Evolutionary conservation across 2,797 vertebrate species (phyloP), one percentile per base, ranked within the genome.

Genomic region (Choloepus didactylus): DNA sequence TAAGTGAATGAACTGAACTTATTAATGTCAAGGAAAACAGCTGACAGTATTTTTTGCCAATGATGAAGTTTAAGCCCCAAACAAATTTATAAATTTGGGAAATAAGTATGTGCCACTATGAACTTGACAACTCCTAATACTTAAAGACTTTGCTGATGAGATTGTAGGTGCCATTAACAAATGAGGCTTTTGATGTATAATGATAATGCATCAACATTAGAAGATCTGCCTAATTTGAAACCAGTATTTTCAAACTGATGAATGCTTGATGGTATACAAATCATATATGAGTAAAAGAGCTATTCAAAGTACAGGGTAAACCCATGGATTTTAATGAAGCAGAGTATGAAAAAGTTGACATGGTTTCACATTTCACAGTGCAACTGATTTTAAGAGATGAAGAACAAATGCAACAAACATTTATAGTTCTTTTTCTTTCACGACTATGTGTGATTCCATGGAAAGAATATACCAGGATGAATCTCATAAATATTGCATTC

Each of bases 331-430:
- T 49, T 35, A 91, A 38, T 21, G 41, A 91, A 29, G n/a, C 14
- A 83, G 59, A 25, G 14, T 29, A 46, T 19, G 35, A 31, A 60
- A 75, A 76, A 25, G 56, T 11, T 38, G 23, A 9, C 51, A 72
- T 7, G 4, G 19, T 41, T 93, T 91, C 44, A 51, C 31, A 25
- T 44, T 38, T 23, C 35, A 70, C 46, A 59, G 18, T 7, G 56
- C 5, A 59, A 59, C 56, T 59, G 19, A 8, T 11, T 62, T 62
- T 10, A 9, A 15, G 29, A 66, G 46, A 31, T 10, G 44, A 35
- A 41, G 41, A 70, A 6, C 23, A 69, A 41, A 31, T 0, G 3
- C 27, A 35, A 1, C 15, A 6, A 44, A 38, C 5, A 6, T 2
- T 11, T 10, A 6, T 2, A 2, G 9, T 29, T 41, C 31, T 18